Percentiles rank a stretch among this genome's conserved stretches.
Evolutionary conservation across 2,888 invertebrate species (phyloP).

Genomic region (Eupithecia subfuscata): DNA sequence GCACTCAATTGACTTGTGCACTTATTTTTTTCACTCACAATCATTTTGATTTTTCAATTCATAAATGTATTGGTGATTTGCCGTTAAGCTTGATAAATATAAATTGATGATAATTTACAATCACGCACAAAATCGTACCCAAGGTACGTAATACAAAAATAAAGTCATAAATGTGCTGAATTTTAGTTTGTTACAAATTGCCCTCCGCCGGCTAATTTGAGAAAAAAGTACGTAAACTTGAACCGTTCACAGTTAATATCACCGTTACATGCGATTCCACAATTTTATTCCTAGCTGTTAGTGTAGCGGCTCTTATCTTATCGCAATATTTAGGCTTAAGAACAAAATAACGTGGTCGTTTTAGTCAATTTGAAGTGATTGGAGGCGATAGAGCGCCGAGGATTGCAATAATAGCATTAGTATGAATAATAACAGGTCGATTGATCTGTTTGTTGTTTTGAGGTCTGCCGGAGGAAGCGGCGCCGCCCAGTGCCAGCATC

Average conservation of each 20-base stretch:
- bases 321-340: constrained; percentile 75
- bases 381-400: constrained; percentile 52
- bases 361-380: constrained; percentile 56
- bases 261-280: constrained; percentile 80
- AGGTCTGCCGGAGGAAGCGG: constrained; percentile 71
- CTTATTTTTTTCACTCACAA: constrained; percentile 15
- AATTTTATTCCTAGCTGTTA: constrained; percentile 80
- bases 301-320: constrained; percentile 74
- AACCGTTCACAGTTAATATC: constrained; percentile 77
- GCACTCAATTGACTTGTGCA: constrained; percentile 14
- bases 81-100: neutral
- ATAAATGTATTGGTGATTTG: neutral
- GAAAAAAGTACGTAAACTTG: constrained; percentile 74
- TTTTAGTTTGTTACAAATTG: constrained; percentile 62
- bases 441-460: constrained; percentile 83
- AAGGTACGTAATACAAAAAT: constrained; percentile 23
- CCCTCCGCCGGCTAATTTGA: constrained; percentile 63
- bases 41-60: neutral
- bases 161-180: constrained; percentile 50
- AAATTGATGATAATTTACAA: neutral
- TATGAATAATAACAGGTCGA: constrained; percentile 71
- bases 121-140: neutral
- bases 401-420: constrained; percentile 64
- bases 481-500: constrained; percentile 70
- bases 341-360: constrained; percentile 70